These are phyloP conservation scores for Chymomyza caudatula DNA, from an alignment of 2,888 invertebrate genomes.

Conservation along the genomic window DNA sequence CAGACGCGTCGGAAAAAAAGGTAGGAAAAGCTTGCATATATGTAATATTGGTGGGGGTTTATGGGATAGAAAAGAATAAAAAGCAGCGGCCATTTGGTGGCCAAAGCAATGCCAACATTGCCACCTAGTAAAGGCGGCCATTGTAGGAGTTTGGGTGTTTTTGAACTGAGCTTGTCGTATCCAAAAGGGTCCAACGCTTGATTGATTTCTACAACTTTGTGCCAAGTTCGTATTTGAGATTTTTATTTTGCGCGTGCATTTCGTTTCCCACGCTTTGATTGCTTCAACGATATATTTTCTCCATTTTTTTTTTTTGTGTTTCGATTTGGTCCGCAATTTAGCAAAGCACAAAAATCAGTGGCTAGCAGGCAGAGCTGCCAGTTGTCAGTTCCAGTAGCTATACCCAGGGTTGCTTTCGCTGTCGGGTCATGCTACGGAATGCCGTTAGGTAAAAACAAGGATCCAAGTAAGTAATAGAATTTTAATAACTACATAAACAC, in stretches of 20 bases:
- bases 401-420: not conserved
- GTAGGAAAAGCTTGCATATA: not conserved
- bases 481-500: slow-evolving; percentile 57
- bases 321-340: slow-evolving; percentile 26
- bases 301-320: slow-evolving; percentile 14
- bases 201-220: slow-evolving; percentile 61
- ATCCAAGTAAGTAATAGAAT: slow-evolving; percentile 51
- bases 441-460: not conserved
- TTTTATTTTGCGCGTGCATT: slow-evolving; percentile 8
- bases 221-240: slow-evolving; percentile 28
- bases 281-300: slow-evolving; percentile 1
- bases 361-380: not conserved
- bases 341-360: slow-evolving; percentile 25
- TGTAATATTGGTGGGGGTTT: not conserved
- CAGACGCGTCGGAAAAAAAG: not conserved
- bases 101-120: slow-evolving; percentile 12
- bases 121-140: slow-evolving; percentile 26
- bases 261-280: slow-evolving; percentile 1
- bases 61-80: not conserved
- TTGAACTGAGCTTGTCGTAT: not conserved
- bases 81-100: not conserved
- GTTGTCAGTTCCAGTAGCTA: not conserved
- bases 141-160: not conserved
- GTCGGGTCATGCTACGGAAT: not conserved
- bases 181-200: slow-evolving; percentile 37